These are phyloP conservation scores for Seriola rivoliana DNA, from an alignment of 2,113 vertebrate species.

Conservation along the genomic window DNA sequence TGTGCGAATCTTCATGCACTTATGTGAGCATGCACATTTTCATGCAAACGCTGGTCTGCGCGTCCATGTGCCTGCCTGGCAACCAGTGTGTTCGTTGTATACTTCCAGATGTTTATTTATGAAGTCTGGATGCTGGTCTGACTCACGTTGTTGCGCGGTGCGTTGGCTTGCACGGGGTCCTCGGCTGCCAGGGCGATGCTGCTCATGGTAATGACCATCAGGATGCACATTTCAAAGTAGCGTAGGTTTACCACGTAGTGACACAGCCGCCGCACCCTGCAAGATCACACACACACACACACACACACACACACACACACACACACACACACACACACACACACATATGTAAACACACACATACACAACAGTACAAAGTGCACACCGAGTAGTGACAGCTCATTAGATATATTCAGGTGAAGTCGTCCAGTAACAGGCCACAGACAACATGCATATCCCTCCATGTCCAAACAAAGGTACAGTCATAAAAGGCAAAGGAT, in stretches of 20 bases:
- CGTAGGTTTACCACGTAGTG: constrained; percentile 96
- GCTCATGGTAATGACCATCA: constrained; percentile 96
- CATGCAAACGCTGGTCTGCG: constrained; percentile 2
- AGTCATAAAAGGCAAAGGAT: not conserved
- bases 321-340: constrained; percentile 32
- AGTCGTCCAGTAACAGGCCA: not conserved
- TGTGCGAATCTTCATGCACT: not conserved
- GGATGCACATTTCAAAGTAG: constrained; percentile 98
- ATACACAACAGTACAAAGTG: not conserved
- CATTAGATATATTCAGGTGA: constrained; percentile 11
- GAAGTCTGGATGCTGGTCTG: constrained; percentile 22
- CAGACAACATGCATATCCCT: not conserved
- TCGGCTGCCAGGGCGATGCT: constrained; percentile 97
- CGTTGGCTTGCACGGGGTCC: constrained; percentile 92
- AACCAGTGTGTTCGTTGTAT: constrained; percentile 24
- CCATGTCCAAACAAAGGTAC: not conserved
- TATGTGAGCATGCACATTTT: not conserved
- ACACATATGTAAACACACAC: constrained; percentile 39
- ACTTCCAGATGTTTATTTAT: constrained; percentile 37
- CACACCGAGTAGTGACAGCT: not conserved
- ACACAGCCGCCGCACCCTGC: constrained; percentile 92
- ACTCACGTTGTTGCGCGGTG: constrained; percentile 93
- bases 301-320: constrained; percentile 53
- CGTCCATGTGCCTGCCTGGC: constrained; percentile 17
- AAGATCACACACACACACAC: constrained; percentile 40